phyloP scores from a whole-genome alignment of 2,888 invertebrate genomes.

The Lycaena phlaeas region DNA sequence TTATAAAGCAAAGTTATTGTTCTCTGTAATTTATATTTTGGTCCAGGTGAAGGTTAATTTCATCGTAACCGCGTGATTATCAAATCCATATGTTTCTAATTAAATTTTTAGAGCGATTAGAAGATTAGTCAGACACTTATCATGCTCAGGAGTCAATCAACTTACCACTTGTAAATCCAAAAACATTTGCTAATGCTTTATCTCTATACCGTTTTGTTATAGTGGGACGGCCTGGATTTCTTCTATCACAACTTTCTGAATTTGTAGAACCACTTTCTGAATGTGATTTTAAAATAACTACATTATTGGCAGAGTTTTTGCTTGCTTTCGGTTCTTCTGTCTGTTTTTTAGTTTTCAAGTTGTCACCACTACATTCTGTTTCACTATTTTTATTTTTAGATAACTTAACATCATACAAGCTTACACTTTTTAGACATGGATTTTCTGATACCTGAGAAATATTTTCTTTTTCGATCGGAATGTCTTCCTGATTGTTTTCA shows the following conservation, averaged over 20 bases:
- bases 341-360: not conserved
- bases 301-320: conserved; percentile 19
- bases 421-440: conserved; percentile 7
- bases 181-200: conserved; percentile 4
- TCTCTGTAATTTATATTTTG: too few relatives aligned
- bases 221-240: conserved; percentile 13
- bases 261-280: conserved; percentile 29
- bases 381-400: not conserved
- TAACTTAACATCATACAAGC: conserved; percentile 8
- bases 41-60: too few relatives aligned
- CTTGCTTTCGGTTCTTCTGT: not conserved
- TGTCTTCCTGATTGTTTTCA: not conserved
- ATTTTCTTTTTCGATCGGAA: conserved; percentile 4
- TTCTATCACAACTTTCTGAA: conserved; percentile 10
- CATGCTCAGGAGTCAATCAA: not conserved
- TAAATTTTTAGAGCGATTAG: too few relatives aligned
- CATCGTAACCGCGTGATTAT: too few relatives aligned
- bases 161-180: conserved; percentile 6
- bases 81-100: too few relatives aligned
- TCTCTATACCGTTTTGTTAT: not conserved
- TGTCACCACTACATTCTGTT: not conserved
- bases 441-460: conserved; percentile 3
- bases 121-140: too few relatives aligned
- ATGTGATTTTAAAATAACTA: conserved; percentile 33
- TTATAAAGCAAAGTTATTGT: too few relatives aligned